A percentile compares a stretch with the other conserved stretches of the same genome.
Evolutionary conservation across 2,888 invertebrate species (phyloP).

Genomic region (Strigamia transsilvanica): DNA sequence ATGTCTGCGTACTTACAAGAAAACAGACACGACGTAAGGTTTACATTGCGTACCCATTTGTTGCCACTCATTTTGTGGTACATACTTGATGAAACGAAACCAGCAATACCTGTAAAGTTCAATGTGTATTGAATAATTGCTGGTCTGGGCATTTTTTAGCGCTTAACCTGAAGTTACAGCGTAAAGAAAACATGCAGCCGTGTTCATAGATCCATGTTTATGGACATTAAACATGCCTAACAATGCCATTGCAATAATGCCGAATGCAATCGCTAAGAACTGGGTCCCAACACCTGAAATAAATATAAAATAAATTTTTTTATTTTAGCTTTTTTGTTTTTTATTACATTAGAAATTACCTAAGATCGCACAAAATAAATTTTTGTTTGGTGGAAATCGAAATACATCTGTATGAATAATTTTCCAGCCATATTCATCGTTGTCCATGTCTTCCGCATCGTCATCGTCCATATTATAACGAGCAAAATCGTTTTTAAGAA

Average conservation of each 20-base stretch:
- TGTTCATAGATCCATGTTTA: slow-evolving; percentile 66
- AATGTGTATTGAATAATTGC: background rate
- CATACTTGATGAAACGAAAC: slow-evolving; percentile 66
- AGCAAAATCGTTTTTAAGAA: slow-evolving; percentile 67
- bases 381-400: slow-evolving; percentile 65
- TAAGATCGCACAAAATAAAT: slow-evolving; percentile 67
- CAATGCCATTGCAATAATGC: slow-evolving; percentile 66
- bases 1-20: slow-evolving; percentile 62
- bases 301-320: slow-evolving; percentile 37
- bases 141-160: background rate
- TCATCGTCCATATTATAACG: slow-evolving; percentile 65
- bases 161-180: slow-evolving; percentile 65
- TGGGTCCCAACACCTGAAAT: slow-evolving; percentile 66
- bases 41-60: slow-evolving; percentile 68
- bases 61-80: slow-evolving; percentile 66
- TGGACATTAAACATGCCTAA: slow-evolving; percentile 67
- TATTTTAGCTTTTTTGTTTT: background rate
- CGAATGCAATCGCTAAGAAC: slow-evolving; percentile 66
- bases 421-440: slow-evolving; percentile 68
- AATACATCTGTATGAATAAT: slow-evolving; percentile 67
- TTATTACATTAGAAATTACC: slow-evolving; percentile 61
- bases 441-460: slow-evolving; percentile 64
- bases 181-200: slow-evolving; percentile 66
- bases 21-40: slow-evolving; percentile 67
- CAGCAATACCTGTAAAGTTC: slow-evolving; percentile 64